These are phyloP conservation scores for Ferrisia virgata DNA, from an alignment of 2,888 invertebrate species.

Conservation along the genomic window DNA sequence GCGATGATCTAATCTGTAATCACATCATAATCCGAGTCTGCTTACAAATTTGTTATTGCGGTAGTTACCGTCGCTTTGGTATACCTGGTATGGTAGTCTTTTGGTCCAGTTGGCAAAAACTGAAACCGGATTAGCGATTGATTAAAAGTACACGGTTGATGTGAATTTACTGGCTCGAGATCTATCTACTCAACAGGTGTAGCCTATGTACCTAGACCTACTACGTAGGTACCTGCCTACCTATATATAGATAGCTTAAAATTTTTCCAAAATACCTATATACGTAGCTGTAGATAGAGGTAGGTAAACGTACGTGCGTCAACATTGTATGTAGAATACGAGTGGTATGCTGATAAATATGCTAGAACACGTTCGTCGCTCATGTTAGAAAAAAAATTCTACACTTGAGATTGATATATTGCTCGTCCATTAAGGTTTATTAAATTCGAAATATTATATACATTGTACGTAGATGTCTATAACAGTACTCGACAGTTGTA, in stretches of 20 bases:
- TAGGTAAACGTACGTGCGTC: not conserved
- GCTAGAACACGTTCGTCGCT: not conserved
- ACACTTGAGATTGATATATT: not conserved
- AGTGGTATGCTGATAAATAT: not conserved
- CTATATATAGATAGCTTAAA: too few relatives aligned
- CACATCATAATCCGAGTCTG: not conserved
- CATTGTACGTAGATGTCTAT: not conserved
- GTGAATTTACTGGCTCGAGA: not conserved
- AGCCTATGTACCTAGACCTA: not conserved
- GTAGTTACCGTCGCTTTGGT: not conserved
- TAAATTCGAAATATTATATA: constrained; percentile 22
- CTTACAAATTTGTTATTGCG: constrained; percentile 21
- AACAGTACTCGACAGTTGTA: constrained; percentile 20
- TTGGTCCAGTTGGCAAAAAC: constrained; percentile 26
- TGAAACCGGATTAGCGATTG: not conserved
- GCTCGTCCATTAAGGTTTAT: constrained; percentile 8
- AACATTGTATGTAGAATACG: too few relatives aligned
- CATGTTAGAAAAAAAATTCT: constrained; percentile 1
- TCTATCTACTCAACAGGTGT: too few relatives aligned
- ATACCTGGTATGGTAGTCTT: not conserved
- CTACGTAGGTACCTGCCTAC: not conserved
- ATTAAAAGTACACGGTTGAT: not conserved
- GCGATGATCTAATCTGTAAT: constrained; percentile 15
- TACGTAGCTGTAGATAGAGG: not conserved
- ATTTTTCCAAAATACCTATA: not conserved